Evolutionary conservation across 1,140 invertebrate genomes (phyloP).

Genomic region (Brachionus rotundiformis): DNA sequence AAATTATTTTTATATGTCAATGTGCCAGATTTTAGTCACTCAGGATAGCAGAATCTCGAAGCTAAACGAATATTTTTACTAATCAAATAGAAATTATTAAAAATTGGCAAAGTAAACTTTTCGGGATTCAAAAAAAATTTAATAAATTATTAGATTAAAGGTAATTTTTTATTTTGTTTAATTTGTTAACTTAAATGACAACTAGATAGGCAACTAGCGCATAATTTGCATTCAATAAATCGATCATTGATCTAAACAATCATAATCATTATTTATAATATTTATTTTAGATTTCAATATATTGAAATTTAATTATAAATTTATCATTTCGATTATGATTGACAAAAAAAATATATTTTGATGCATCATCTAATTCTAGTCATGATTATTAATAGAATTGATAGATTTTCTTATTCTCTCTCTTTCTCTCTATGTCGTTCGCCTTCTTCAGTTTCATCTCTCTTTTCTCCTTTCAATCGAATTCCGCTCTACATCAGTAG

Average conservation of each 20-base stretch:
- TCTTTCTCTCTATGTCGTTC: background rate
- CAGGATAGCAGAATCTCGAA: background rate
- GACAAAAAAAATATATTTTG: constrained; percentile 48
- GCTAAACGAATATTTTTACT: background rate
- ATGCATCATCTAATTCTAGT: constrained; percentile 31
- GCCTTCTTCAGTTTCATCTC: constrained; percentile 1
- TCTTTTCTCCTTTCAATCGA: background rate
- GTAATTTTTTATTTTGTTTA: too few species aligned
- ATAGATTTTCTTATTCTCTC: constrained; percentile 12
- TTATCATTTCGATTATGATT: constrained; percentile 50
- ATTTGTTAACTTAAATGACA: too few species aligned
- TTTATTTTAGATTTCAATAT: constrained; percentile 44
- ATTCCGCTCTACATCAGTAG: background rate
- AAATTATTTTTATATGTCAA: background rate
- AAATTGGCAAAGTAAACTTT: too few species aligned
- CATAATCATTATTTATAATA: constrained; percentile 27
- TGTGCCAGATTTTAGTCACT: constrained; percentile 12
- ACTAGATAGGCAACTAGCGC: background rate
- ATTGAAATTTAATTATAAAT: constrained; percentile 51
- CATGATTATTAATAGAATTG: constrained; percentile 43
- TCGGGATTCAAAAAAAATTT: too few species aligned
- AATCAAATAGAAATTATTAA: background rate
- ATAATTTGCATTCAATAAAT: constrained; percentile 25
- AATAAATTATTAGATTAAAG: too few species aligned
- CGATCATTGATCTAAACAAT: background rate